A percentile compares a stretch with the other conserved stretches of the same genome.
These are phyloP conservation scores for Conistra vaccinii DNA, from an alignment of 2,888 invertebrate genomes.

Conservation along the genomic window DNA sequence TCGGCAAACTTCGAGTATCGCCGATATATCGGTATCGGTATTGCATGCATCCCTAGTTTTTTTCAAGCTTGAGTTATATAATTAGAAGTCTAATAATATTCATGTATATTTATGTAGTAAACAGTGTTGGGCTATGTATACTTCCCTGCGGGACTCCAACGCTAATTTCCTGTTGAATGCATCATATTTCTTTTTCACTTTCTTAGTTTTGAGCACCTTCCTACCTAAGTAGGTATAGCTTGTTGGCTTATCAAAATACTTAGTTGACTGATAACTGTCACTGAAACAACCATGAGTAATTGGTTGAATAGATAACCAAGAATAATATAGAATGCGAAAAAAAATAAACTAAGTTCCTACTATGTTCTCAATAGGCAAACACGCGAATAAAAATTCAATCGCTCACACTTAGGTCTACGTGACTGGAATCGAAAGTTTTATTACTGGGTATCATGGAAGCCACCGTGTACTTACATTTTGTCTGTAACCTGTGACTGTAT, in stretches of 20 bases:
- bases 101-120: neutral
- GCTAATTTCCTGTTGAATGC: neutral
- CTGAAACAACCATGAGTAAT: conserved; percentile 9
- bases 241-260: neutral
- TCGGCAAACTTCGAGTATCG: no score
- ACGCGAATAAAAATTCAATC: conserved; percentile 71
- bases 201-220: neutral
- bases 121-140: neutral
- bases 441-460: conserved; percentile 69
- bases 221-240: neutral
- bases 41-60: no score
- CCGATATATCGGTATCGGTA: no score
- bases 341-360: conserved; percentile 16
- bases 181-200: neutral
- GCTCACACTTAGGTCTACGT: conserved; percentile 70
- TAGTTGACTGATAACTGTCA: conserved; percentile 2
- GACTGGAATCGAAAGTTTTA: conserved; percentile 70
- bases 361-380: conserved; percentile 66
- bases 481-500: conserved; percentile 46
- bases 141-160: neutral
- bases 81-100: neutral
- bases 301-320: conserved; percentile 11
- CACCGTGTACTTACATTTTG: conserved; percentile 44
- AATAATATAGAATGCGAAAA: conserved; percentile 11
- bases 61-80: neutral